Conservation (phyloP, 2,113 vertebrate genomes). For the Pygathrix nemaeus region DNA sequence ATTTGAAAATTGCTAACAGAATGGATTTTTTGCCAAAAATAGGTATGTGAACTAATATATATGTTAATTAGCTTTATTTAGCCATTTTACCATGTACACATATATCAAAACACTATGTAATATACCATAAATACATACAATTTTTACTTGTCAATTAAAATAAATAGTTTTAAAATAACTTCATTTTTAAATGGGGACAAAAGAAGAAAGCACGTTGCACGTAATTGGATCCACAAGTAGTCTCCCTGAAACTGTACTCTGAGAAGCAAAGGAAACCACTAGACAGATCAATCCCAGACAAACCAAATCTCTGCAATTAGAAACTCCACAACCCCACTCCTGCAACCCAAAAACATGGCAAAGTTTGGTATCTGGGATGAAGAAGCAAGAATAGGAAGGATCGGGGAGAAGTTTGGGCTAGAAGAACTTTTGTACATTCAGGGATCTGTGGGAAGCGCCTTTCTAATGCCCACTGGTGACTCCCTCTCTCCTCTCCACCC, state of each 20-base stretch:
- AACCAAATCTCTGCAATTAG: background rate
- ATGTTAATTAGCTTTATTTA: background rate
- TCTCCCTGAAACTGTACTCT: background rate
- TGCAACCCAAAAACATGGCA: background rate
- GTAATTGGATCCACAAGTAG: background rate
- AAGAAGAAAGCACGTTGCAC: background rate
- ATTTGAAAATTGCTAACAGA: background rate
- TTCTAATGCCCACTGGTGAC: background rate
- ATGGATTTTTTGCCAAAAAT: background rate
- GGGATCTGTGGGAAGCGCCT: background rate
- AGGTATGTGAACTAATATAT: background rate
- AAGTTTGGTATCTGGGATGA: background rate
- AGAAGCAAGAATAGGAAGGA: background rate
- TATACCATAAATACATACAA: background rate
- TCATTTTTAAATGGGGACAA: background rate
- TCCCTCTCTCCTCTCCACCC: background rate
- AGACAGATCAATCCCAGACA: background rate
- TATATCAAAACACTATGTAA: background rate
- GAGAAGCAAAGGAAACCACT: background rate
- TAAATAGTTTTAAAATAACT: background rate
- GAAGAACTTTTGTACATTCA: background rate
- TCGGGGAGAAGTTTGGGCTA: background rate
- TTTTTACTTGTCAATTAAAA: background rate
- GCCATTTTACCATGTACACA: background rate
- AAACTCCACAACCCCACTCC: too few species aligned